These are phyloP conservation scores for Mus spretus DNA, from an alignment of 2,797 vertebrate species.

Conservation along the genomic window DNA sequence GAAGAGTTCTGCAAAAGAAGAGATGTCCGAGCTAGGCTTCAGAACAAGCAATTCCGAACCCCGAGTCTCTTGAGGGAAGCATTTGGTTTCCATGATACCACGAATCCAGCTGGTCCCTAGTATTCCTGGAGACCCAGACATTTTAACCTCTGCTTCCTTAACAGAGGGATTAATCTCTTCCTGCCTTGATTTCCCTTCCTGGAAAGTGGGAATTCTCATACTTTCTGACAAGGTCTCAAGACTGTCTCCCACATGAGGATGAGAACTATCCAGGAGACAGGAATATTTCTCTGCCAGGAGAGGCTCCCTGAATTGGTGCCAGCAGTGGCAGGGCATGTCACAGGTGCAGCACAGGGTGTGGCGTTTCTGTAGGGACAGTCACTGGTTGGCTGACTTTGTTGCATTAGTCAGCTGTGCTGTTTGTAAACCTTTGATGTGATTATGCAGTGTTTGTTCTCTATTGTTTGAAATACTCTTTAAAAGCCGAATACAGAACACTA, in stretches of 20 bases:
- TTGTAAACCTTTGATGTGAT: slow-evolving; percentile 60
- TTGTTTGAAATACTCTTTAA: slow-evolving; percentile 72
- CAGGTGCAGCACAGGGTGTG: not conserved
- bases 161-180: not conserved
- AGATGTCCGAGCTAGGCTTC: not conserved
- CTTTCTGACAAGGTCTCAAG: not conserved
- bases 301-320: not conserved
- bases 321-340: not conserved
- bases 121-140: not conserved
- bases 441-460: slow-evolving; percentile 27
- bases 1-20: slow-evolving; percentile 29
- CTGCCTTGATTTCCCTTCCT: slow-evolving; percentile 24
- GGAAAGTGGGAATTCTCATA: slow-evolving; percentile 6
- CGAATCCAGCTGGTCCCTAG: not conserved
- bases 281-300: not conserved
- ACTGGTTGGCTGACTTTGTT: not conserved
- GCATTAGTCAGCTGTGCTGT: slow-evolving; percentile 1
- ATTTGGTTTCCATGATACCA: not conserved
- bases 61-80: not conserved
- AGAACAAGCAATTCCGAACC: not conserved
- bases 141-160: not conserved
- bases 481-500: slow-evolving; percentile 56
- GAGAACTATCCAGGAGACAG: not conserved
- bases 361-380: not conserved
- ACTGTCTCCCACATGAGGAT: not conserved